Percentiles rank a stretch among this genome's conserved stretches.
Conservation (phyloP, 1,140 invertebrate species). For the Neuroterus valhalla region DNA sequence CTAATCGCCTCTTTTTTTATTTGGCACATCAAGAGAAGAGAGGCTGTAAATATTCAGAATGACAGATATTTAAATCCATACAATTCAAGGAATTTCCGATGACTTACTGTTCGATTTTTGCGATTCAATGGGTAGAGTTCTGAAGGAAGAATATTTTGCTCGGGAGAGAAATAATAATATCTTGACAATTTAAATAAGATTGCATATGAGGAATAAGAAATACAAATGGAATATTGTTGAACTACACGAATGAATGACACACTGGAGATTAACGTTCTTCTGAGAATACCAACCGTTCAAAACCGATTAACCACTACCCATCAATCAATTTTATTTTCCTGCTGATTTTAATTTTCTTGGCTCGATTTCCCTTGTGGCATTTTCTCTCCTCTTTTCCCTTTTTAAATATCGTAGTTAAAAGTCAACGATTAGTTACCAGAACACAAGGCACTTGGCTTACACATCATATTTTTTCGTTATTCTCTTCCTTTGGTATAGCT, state of each 20-base stretch:
- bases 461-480: constrained; percentile 67
- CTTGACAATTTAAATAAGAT: too few species aligned
- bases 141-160: too few species aligned
- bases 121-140: too few species aligned
- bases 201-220: too few species aligned
- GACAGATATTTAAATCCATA: neutral
- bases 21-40: constrained; percentile 21
- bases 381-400: constrained; percentile 47
- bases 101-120: constrained; percentile 9
- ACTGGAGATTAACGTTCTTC: too few species aligned
- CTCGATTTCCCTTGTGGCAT: constrained; percentile 26
- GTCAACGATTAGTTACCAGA: constrained; percentile 75
- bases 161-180: too few species aligned
- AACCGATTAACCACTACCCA: constrained; percentile 17
- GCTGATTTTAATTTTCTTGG: constrained; percentile 37
- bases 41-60: neutral
- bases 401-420: constrained; percentile 71
- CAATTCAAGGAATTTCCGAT: constrained; percentile 28
- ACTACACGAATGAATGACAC: too few species aligned
- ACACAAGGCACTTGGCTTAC: constrained; percentile 75
- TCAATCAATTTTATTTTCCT: constrained; percentile 31
- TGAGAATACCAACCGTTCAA: too few species aligned
- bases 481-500: constrained; percentile 62
- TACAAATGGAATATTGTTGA: too few species aligned
- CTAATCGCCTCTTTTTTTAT: constrained; percentile 24